Evolutionary conservation across 2,888 invertebrate species (phyloP), one percentile per base, ranked within the genome.

Genomic region (Biston stratarius): DNA sequence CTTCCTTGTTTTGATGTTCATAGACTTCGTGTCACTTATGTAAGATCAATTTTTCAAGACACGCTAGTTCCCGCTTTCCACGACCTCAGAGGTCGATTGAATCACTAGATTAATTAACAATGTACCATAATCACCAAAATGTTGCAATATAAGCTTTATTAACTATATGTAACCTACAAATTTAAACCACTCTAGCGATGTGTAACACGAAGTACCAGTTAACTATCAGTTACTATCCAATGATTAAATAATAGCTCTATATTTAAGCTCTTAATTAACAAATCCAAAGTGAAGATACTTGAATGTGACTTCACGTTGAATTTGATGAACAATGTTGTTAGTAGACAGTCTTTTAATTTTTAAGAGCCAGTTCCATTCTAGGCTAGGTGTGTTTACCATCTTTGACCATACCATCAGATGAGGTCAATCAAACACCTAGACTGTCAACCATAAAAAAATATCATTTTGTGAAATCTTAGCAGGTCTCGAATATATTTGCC

Each of bases 51-150:
- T 85, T 85, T 66, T 61, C 45, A 57, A 47, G 80, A 80, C 83
- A 81, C 76, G 74, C 72, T 69, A 64, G 71, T 64, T 64, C 73
- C 74, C 71, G 77, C 86, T 88, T 88, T 88, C 88, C 85, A 83
- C 81, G 86, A 86, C 87, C 52, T 86, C 77, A 78, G 42, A 69
- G 76, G 65, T 76, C 70, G 64, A 64, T 69, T 72, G 74, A 24
- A 14, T 40, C 48, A 49, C 24, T 42, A 2, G 72, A 80, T 77
- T 79, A 80, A 78, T 80, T 75, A 61, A 45, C 51, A 57, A 57
- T 56, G 36, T 38, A 73, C 63, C 62, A 63, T 55, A 55, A 40
- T 40, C 69, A 66, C 64, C 57, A 63, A 67, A 36, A 68, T 59
- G 48, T 63, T 59, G 59, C 49, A 14, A 55, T 56, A 61, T 14